A percentile compares a stretch with the other conserved stretches of the same genome.
Evolutionary conservation across 2,113 vertebrate genomes (phyloP).

Genomic region (Bubo scandiacus): DNA sequence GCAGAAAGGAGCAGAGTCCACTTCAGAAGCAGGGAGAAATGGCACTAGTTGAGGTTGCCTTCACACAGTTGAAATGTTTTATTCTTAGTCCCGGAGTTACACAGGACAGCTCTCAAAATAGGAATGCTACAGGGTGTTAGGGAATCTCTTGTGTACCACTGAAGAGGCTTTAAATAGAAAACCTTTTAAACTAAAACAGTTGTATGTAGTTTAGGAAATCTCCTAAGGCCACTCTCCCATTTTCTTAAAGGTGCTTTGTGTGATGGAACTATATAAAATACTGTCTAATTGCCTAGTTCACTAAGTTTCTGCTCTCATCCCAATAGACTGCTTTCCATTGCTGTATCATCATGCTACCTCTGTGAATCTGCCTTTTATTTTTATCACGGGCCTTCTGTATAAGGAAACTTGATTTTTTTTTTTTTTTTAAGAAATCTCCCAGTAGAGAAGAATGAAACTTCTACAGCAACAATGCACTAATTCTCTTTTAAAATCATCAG

Average conservation of each 20-base stretch:
- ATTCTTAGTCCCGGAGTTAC: neutral
- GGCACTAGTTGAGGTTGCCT: neutral
- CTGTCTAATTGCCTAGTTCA: neutral
- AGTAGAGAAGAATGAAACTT: neutral
- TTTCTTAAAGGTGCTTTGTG: neutral
- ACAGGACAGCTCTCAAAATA: neutral
- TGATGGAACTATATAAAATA: neutral
- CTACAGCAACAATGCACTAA: neutral
- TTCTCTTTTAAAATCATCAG: neutral
- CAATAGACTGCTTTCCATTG: neutral
- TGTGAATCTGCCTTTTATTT: neutral
- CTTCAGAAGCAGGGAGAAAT: neutral
- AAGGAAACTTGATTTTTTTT: neutral
- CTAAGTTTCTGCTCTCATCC: neutral
- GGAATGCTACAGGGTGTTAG: neutral
- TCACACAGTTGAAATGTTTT: neutral
- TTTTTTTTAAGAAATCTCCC: neutral
- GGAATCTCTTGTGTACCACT: neutral
- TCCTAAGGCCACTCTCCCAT: neutral
- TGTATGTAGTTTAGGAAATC: neutral
- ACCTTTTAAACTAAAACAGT: neutral
- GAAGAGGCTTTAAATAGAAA: slow-evolving; percentile 16
- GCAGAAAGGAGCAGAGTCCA: neutral
- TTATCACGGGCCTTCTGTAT: neutral
- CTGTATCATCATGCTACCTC: neutral